Evolutionary conservation across 2,888 invertebrate species (phyloP).

Genomic region (Pardosa pseudoannulata): DNA sequence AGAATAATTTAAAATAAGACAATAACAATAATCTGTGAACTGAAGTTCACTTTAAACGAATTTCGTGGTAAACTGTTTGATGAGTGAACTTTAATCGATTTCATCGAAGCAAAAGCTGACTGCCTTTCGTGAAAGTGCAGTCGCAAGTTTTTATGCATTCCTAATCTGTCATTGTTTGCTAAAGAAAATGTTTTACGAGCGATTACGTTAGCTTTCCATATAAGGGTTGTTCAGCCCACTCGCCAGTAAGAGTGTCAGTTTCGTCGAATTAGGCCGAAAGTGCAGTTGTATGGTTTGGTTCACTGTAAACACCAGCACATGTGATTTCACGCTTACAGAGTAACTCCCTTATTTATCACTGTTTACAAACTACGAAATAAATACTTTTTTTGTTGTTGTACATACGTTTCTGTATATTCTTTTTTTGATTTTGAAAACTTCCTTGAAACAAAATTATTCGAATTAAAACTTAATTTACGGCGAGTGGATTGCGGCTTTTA

Average conservation of each 20-base stretch:
- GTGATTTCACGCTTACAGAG: slow-evolving; percentile 1
- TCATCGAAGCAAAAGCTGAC: neutral
- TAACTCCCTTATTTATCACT: neutral
- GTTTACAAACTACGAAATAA: neutral
- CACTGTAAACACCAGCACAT: slow-evolving; percentile 68
- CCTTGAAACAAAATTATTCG: no score
- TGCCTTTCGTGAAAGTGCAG: neutral
- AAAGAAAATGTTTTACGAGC: slow-evolving; percentile 36
- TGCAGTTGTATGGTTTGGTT: slow-evolving; percentile 16
- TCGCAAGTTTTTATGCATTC: neutral
- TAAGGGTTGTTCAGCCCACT: slow-evolving; percentile 60
- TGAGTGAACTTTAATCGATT: neutral
- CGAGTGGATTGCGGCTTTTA: slow-evolving; percentile 65
- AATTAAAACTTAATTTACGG: slow-evolving; percentile 37
- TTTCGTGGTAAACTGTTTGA: neutral
- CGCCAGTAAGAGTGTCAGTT: slow-evolving; percentile 54
- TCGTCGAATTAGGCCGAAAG: slow-evolving; percentile 64
- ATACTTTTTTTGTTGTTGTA: no score
- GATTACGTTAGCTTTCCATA: slow-evolving; percentile 55
- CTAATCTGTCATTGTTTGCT: neutral
- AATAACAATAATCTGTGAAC: neutral
- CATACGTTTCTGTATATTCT: no score
- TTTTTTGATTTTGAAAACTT: no score
- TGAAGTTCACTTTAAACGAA: neutral
- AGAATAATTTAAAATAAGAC: no score